These are phyloP conservation scores for Manis javanica DNA, from an alignment of 2,797 vertebrate genomes.

Conservation along the genomic window DNA sequence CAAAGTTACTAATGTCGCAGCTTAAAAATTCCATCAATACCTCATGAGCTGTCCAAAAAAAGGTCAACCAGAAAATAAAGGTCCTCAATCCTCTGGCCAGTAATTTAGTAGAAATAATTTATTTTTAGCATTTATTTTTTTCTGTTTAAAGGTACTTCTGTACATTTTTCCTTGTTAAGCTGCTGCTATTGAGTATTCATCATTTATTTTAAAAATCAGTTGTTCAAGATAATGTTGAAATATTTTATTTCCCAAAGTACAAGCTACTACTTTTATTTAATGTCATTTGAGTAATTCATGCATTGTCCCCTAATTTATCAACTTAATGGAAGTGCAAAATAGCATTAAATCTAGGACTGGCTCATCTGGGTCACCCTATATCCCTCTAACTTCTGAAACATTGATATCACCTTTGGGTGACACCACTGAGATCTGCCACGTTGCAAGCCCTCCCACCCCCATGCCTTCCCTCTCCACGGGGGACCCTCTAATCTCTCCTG, in stretches of 20 bases:
- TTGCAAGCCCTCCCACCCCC: not conserved
- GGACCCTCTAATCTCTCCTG: constrained; percentile 28
- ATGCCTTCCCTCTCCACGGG: not conserved
- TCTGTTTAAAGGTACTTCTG: not conserved
- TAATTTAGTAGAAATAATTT: constrained; percentile 41
- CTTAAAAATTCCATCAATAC: constrained; percentile 63
- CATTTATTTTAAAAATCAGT: not conserved
- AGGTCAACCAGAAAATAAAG: constrained; percentile 63
- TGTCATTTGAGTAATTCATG: constrained; percentile 56
- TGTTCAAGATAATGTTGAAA: constrained; percentile 55
- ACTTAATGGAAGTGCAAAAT: constrained; percentile 53
- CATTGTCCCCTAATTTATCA: constrained; percentile 43
- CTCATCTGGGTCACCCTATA: not conserved
- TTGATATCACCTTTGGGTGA: constrained; percentile 62
- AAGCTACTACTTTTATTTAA: constrained; percentile 54
- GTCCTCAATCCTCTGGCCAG: not conserved
- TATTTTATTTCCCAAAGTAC: not conserved
- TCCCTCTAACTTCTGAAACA: constrained; percentile 66
- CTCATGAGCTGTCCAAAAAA: constrained; percentile 54
- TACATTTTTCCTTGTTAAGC: not conserved
- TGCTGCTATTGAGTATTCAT: constrained; percentile 2
- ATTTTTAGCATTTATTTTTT: not conserved
- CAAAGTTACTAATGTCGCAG: constrained; percentile 51
- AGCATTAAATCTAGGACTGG: constrained; percentile 56
- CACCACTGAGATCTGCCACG: not conserved